phyloP scores from a whole-genome alignment of 2,113 vertebrate species.

The Hucho hucho region DNA sequence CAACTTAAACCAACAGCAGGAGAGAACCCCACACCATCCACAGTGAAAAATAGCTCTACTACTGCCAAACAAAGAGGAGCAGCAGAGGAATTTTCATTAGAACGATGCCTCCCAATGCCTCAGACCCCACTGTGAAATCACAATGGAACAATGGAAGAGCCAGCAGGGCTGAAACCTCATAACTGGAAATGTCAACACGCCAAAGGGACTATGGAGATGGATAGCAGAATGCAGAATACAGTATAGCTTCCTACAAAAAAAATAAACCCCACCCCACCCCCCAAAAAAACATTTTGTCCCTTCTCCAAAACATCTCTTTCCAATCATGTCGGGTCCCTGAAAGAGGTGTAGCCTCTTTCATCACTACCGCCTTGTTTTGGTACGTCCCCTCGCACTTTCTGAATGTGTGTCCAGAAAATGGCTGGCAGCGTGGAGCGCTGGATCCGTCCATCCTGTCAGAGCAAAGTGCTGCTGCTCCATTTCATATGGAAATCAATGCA shows the following conservation, averaged over 20 bases:
- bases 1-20: conserved; percentile 79
- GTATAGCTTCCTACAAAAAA: conserved; percentile 47
- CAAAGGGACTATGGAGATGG: conserved; percentile 54
- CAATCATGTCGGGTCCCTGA: conserved; percentile 53
- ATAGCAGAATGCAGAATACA: conserved; percentile 51
- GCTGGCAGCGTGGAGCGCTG: conserved; percentile 64
- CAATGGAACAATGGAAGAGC: conserved; percentile 69
- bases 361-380: conserved; percentile 69
- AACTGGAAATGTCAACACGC: conserved; percentile 67
- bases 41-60: conserved; percentile 65
- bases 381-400: conserved; percentile 47
- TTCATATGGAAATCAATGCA: conserved; percentile 82
- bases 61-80: conserved; percentile 72
- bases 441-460: conserved; percentile 65
- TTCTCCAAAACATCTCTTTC: conserved; percentile 59
- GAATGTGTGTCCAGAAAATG: conserved; percentile 55
- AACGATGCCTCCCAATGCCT: conserved; percentile 74
- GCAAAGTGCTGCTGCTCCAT: conserved; percentile 67
- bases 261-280: conserved; percentile 25
- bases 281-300: conserved; percentile 20
- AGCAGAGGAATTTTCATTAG: conserved; percentile 81
- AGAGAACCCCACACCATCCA: conserved; percentile 62
- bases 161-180: conserved; percentile 66
- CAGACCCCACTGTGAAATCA: conserved; percentile 72
- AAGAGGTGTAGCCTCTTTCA: conserved; percentile 62